Evolutionary conservation across 2,888 invertebrate genomes (phyloP), one percentile per base, ranked within the genome.

Genomic region (Nomada hirtipes): DNA sequence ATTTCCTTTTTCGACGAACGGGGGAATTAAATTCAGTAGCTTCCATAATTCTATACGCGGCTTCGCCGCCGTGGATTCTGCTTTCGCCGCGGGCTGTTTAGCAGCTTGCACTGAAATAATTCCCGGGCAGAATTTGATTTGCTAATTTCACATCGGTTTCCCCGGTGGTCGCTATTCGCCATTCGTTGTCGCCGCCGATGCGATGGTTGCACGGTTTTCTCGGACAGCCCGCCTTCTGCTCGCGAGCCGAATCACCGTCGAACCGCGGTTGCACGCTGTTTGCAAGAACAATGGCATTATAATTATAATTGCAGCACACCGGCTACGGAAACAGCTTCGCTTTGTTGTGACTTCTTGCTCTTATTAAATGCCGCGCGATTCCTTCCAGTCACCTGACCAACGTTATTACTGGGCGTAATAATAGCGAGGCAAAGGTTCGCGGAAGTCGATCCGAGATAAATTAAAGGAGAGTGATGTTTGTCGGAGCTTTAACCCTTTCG

Each of bases 91-190:
- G 44, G 89, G 90, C 70, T 89, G 83, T 89, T 89, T 87, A 85
- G 79, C 84, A 74, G 87, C 72, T 85, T 80, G 80, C 81, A 73
- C 75, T 88, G 84, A 88, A 89, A 90, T 88, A 87, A 90, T 90
- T 90, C 83, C 83, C 77, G 42, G 47, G 74, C 52, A 76, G 87
- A 90, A 90, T 90, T 90, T 90, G 89, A 91, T 90, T 90, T 91
- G 89, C 89, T 91, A 90, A 91, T 90, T 85, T 82, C 75, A 84
- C 86, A 86, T 86, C 86, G 81, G 85, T 81, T 86, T 82, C 84
- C 70, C 52, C 50, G 65, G 50, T 42, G 71, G 71, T 72, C 60
- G 61, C 26, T 53, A 10, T 60, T 64, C 29, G 11, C 23, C 60
- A 4, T 42, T 61, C 53, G 36, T 63, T 42, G 53, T 55, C n/a